Base-by-base conservation (phyloP, 2,113 vertebrate genomes). In the Nicator chloris region DNA sequence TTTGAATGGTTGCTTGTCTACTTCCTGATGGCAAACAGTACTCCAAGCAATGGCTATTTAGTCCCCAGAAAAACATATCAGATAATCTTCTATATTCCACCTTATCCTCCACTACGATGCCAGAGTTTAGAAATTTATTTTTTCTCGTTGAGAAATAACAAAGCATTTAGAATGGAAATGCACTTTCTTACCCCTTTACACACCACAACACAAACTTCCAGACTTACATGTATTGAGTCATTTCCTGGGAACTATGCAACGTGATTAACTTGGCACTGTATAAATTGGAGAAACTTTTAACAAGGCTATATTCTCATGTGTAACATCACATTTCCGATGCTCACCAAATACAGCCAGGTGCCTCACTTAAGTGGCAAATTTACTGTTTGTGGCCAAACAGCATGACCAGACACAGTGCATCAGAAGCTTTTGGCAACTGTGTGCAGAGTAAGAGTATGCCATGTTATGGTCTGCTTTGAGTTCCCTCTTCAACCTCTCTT, bases 1-100 rank as follows among this genome's bases (percentile, higher is more conserved):
- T 95, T 96, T 95, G 49, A 75, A 85, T 66, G 30, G 10, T 47
- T 59, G 27, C 4, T 37, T 93, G 27, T 39, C 69, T 89, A 61
- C 57, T 95, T 87, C 91, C 71, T 60, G 44, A 71, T 21, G 70
- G 44, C 31, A 97, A 95, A 95, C 4, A 77, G 10, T 63, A 66
- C 33, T 65, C 57, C 47, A 90, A 88, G 22, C 70, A 95, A 92
- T 39, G 44, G 45, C 28, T 79, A 28, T 63, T 70, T 39, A 73
- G 22, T 65, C 40, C 27, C 47, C 54, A 11, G 47, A 61, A 65
- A 37, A 88, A 69, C n/a, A 30, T 33, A 49, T 13, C 13, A 44
- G 13, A 40, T 30, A 54, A 30, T 18, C 11, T 56, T 70, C 11
- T 53, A 9, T 49, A 21, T 69, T 90, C 13, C 31, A 53, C 19